Evolutionary conservation across 2,888 invertebrate species (phyloP).

Genomic region (Callinectes sapidus): DNA sequence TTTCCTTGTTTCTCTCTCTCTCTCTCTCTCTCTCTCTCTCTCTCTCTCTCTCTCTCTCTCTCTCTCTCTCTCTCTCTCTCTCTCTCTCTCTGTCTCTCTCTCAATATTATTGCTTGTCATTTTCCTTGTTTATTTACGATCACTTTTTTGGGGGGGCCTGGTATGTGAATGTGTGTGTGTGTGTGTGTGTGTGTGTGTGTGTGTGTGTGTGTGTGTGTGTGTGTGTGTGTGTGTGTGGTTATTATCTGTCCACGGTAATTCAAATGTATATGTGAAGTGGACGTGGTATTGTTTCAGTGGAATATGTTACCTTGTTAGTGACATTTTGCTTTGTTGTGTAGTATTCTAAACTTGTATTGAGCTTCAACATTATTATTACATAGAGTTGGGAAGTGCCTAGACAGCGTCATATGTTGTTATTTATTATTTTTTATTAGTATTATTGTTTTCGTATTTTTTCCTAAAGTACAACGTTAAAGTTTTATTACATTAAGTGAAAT

Average conservation of each 20-base stretch:
- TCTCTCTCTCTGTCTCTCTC: too few species aligned
- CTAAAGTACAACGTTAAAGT: too few species aligned
- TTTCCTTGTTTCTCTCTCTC: neutral
- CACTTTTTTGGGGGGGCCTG: too few species aligned
- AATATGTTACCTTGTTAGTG: neutral
- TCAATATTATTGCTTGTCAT: too few species aligned
- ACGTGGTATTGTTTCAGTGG: neutral
- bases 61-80: too few species aligned
- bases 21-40: too few species aligned
- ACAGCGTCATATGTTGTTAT: neutral
- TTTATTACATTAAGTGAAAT: too few species aligned
- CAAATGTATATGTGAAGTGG: neutral
- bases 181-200: neutral
- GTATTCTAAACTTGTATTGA: neutral
- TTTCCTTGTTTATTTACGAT: too few species aligned
- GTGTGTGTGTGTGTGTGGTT: conserved; percentile 23
- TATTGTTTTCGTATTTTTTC: neutral
- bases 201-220: conserved; percentile 37
- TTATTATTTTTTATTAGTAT: neutral
- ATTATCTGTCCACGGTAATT: neutral
- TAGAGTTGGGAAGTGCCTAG: neutral
- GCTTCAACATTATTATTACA: neutral
- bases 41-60: too few species aligned
- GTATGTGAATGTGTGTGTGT: too few species aligned
- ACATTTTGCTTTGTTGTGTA: neutral